phyloP scores from a whole-genome alignment of 2,113 vertebrate species.

The Syngnathus typhle region DNA sequence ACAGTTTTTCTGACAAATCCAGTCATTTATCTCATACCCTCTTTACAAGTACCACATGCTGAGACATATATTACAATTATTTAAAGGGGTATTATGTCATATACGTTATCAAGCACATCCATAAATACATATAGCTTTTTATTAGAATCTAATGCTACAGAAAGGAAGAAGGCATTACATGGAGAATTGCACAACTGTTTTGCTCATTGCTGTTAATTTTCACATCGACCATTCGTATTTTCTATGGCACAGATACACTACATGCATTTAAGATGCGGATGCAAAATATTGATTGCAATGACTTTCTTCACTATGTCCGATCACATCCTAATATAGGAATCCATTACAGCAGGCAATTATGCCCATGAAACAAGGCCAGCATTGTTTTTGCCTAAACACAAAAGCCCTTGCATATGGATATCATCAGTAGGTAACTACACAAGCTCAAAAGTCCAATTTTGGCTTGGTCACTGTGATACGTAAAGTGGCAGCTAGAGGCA shows the following conservation, averaged over 20 bases:
- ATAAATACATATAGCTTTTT: slow-evolving; percentile 7
- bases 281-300: slow-evolving; percentile 18
- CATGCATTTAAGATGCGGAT: not conserved
- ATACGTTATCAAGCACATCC: slow-evolving; percentile 3
- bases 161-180: slow-evolving; percentile 9
- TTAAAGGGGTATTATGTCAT: slow-evolving; percentile 17
- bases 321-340: slow-evolving; percentile 43
- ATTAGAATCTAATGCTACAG: not conserved
- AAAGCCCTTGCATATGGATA: slow-evolving; percentile 30
- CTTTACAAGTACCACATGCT: slow-evolving; percentile 24
- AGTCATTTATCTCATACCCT: slow-evolving; percentile 17
- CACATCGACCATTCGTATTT: slow-evolving; percentile 3
- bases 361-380: slow-evolving; percentile 19
- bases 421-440: slow-evolving; percentile 3
- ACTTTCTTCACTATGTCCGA: slow-evolving; percentile 1
- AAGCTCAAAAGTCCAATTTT: slow-evolving; percentile 5
- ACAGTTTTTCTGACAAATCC: slow-evolving; percentile 14
- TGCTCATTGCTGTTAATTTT: slow-evolving; percentile 1
- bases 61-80: not conserved
- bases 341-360: slow-evolving; percentile 2
- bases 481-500: slow-evolving; percentile 57
- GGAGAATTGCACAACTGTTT: slow-evolving; percentile 1
- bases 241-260: slow-evolving; percentile 13
- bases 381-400: slow-evolving; percentile 10
- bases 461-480: not conserved